Evolutionary conservation across 2,797 vertebrate species (phyloP).

Genomic region (Eremophila alpestris): DNA sequence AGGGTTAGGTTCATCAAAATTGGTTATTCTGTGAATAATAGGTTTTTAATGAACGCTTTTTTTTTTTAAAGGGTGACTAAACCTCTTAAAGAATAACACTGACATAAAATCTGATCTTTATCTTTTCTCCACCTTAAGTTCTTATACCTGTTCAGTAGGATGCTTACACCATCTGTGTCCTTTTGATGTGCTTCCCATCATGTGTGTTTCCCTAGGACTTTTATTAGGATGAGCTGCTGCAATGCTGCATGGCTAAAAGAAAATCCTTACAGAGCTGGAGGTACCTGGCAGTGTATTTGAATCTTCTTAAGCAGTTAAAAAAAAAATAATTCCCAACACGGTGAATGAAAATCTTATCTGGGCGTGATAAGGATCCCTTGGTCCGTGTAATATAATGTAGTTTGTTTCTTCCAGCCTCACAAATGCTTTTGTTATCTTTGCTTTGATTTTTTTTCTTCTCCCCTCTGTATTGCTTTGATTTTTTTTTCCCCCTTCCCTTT

Average conservation of each 20-base stretch:
- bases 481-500: neutral
- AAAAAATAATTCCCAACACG: neutral
- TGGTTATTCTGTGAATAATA: neutral
- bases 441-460: conserved; percentile 44
- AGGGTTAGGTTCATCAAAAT: neutral
- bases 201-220: conserved; percentile 18
- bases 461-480: conserved; percentile 47
- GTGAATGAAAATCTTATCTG: conserved; percentile 66
- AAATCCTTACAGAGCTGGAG: neutral
- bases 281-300: conserved; percentile 8
- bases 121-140: neutral
- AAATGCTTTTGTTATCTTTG: conserved; percentile 68
- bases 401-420: conserved; percentile 62
- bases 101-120: neutral
- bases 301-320: conserved; percentile 34
- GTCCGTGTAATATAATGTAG: conserved; percentile 52
- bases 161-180: neutral
- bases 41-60: neutral
- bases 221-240: neutral
- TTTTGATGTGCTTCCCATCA: neutral
- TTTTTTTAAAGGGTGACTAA: neutral
- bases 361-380: conserved; percentile 48
- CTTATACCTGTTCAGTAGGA: neutral
- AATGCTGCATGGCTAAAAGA: neutral
- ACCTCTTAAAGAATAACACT: neutral